Percentiles rank a stretch among this genome's conserved stretches.
phyloP scores from a whole-genome alignment of 2,113 vertebrate species.

The Lampris incognitus region DNA sequence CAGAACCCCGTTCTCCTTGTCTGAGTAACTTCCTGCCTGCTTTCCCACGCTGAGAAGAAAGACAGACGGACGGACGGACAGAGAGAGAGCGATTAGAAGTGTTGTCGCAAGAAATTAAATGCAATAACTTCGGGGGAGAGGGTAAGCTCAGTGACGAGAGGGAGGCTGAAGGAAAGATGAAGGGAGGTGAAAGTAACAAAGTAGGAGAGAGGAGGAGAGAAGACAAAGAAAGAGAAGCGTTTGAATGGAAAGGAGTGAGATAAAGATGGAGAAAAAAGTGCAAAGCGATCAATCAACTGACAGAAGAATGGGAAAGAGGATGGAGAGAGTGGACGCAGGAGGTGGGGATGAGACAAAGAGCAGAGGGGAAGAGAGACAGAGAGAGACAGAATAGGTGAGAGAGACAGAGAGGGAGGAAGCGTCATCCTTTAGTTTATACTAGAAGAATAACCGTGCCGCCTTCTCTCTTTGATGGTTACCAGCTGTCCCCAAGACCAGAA shows the following conservation, averaged over 20 bases:
- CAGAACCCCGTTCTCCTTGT: conserved; percentile 50
- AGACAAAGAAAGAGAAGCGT: not conserved
- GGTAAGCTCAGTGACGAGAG: conserved; percentile 10
- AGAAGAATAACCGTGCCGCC: conserved; percentile 48
- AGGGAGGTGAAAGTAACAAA: not conserved
- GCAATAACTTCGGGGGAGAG: conserved; percentile 27
- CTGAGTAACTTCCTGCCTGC: conserved; percentile 71
- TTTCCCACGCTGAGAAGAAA: conserved; percentile 62
- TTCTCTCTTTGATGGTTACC: conserved; percentile 62
- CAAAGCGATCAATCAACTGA: not conserved
- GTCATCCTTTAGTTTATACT: conserved; percentile 68
- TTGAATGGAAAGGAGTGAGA: not conserved
- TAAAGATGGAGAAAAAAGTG: not conserved
- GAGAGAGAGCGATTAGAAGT: conserved; percentile 38
- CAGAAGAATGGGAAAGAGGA: not conserved
- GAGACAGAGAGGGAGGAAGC: conserved; percentile 63
- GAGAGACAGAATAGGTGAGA: conserved; percentile 29
- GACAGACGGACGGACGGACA: not conserved
- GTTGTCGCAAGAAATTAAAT: conserved; percentile 52
- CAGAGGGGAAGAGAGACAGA: conserved; percentile 20
- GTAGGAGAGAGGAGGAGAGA: not conserved
- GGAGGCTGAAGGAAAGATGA: not conserved
- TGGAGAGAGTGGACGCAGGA: not conserved
- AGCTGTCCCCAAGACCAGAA: conserved; percentile 57
- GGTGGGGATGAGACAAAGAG: not conserved